Conservation (phyloP, 2,888 invertebrate species). For the Fabriciana adippe region DNA sequence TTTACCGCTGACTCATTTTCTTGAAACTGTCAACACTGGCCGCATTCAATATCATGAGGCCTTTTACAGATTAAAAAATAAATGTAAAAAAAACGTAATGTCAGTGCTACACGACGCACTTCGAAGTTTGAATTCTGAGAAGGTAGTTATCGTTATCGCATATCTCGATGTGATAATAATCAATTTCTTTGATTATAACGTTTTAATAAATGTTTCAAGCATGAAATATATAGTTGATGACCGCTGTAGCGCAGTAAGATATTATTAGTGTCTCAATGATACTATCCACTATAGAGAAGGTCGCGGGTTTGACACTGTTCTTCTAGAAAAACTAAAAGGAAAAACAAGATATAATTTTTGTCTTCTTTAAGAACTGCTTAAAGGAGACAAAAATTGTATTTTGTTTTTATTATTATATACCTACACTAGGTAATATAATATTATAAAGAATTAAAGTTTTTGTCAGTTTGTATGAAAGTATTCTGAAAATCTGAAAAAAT, state of each 20-base stretch:
- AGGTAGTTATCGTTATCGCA: slow-evolving; percentile 37
- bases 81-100: slow-evolving; percentile 27
- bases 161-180: slow-evolving; percentile 33
- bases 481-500: too few relatives aligned
- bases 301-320: too few relatives aligned
- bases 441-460: too few relatives aligned
- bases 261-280: too few relatives aligned
- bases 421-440: too few relatives aligned
- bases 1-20: slow-evolving; percentile 39
- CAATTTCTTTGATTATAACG: slow-evolving; percentile 35
- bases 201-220: slow-evolving; percentile 25
- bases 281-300: too few relatives aligned
- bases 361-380: too few relatives aligned
- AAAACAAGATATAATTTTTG: too few relatives aligned
- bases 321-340: too few relatives aligned
- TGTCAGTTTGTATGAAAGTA: too few relatives aligned
- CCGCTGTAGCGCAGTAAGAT: background rate
- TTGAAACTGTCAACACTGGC: slow-evolving; percentile 45
- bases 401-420: too few relatives aligned
- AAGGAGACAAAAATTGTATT: too few relatives aligned
- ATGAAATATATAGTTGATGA: background rate
- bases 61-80: slow-evolving; percentile 31
- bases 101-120: slow-evolving; percentile 28
- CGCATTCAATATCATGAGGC: slow-evolving; percentile 32
- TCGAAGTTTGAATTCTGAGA: slow-evolving; percentile 30